Percentiles rank a stretch among this genome's conserved stretches.
Evolutionary conservation across 1,140 invertebrate species (phyloP).

Genomic region (Apis florea): DNA sequence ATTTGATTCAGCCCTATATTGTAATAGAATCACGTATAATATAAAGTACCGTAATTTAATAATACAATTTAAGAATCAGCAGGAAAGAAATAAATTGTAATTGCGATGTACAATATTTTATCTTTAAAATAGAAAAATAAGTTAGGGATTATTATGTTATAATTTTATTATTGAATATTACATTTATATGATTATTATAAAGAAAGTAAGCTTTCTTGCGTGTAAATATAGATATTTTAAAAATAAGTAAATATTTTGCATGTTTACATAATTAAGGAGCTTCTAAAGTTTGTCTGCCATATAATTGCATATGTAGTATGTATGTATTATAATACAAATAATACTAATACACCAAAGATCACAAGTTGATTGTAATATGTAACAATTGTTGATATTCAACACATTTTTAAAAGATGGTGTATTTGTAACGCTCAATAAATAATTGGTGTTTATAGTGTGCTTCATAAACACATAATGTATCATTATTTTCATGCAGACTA

Average conservation of each 20-base stretch:
- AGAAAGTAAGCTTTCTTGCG: conserved; percentile 71
- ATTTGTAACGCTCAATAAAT: conserved; percentile 59
- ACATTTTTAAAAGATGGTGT: conserved; percentile 46
- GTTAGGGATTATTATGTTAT: conserved; percentile 78
- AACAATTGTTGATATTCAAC: conserved; percentile 49
- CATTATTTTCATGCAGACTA: conserved; percentile 53
- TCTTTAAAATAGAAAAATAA: conserved; percentile 76
- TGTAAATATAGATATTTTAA: conserved; percentile 78
- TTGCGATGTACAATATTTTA: conserved; percentile 80
- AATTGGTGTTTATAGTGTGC: conserved; percentile 58
- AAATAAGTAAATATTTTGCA: conserved; percentile 72
- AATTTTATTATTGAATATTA: conserved; percentile 79
- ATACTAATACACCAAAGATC: conserved; percentile 63
- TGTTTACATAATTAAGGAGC: conserved; percentile 75
- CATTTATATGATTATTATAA: conserved; percentile 77
- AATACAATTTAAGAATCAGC: conserved; percentile 48
- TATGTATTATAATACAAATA: conserved; percentile 51
- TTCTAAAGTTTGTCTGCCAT: conserved; percentile 70
- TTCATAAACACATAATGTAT: conserved; percentile 48
- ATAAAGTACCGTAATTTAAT: conserved; percentile 73
- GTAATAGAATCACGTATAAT: conserved; percentile 75
- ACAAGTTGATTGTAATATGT: conserved; percentile 41
- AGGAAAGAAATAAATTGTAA: conserved; percentile 72
- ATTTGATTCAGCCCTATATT: conserved; percentile 73
- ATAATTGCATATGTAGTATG: conserved; percentile 52